These are phyloP conservation scores for Micrasema longulum DNA, from an alignment of 1,140 invertebrate species.

Conservation along the genomic window DNA sequence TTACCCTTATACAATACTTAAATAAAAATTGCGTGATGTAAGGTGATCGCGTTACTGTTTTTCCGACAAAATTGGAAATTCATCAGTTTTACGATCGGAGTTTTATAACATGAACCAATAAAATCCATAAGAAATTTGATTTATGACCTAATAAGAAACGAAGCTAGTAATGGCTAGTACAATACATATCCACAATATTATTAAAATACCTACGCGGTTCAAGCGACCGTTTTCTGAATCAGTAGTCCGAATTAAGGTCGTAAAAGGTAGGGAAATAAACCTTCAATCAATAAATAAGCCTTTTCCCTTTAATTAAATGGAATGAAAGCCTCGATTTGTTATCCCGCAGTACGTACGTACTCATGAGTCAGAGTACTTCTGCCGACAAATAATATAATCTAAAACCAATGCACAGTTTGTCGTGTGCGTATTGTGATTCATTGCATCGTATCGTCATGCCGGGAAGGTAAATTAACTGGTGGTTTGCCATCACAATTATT, in stretches of 20 bases:
- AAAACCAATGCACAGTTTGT: too few relatives aligned
- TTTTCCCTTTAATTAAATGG: not conserved
- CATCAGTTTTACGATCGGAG: slow-evolving; percentile 36
- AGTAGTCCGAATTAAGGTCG: not conserved
- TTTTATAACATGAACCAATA: slow-evolving; percentile 33
- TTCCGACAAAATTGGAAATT: slow-evolving; percentile 33
- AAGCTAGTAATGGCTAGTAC: slow-evolving; percentile 12
- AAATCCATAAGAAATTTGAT: slow-evolving; percentile 35
- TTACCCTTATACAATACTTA: slow-evolving; percentile 21
- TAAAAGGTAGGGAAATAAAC: not conserved
- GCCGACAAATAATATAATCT: too few relatives aligned
- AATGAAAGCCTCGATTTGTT: not conserved
- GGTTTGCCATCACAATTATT: not conserved
- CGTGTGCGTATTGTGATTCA: not conserved
- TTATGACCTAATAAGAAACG: slow-evolving; percentile 30
- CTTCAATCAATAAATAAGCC: not conserved
- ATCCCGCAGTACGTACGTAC: too few relatives aligned
- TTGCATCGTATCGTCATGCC: not conserved
- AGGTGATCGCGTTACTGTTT: slow-evolving; percentile 28
- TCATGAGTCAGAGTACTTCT: too few relatives aligned
- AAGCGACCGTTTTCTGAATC: not conserved
- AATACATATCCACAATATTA: slow-evolving; percentile 11
- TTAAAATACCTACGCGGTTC: slow-evolving; percentile 1
- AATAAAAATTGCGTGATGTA: slow-evolving; percentile 31
- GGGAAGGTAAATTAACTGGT: not conserved